These are phyloP conservation scores for Caloenas nicobarica DNA, from an alignment of 2,113 vertebrate species.

Conservation along the genomic window DNA sequence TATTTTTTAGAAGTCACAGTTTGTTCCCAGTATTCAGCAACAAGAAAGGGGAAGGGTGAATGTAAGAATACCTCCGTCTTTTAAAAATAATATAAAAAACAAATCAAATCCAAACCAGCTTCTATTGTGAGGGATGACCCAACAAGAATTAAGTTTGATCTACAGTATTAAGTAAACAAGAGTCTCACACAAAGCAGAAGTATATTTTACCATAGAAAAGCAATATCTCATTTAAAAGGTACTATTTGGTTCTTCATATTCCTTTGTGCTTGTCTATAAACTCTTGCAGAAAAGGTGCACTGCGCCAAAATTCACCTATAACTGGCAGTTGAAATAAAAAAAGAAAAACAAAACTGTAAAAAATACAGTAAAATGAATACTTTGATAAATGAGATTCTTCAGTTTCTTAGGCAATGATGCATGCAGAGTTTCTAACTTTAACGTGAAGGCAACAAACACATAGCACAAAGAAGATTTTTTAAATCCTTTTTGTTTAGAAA, in stretches of 20 bases:
- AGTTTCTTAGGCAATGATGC: slow-evolving; percentile 57
- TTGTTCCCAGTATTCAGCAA: background rate
- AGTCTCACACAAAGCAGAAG: background rate
- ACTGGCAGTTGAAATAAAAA: slow-evolving; percentile 38
- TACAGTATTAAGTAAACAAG: background rate
- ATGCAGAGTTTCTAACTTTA: slow-evolving; percentile 54
- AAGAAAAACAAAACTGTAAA: slow-evolving; percentile 49
- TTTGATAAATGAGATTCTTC: slow-evolving; percentile 54
- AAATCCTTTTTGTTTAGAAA: slow-evolving; percentile 38
- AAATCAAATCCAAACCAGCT: background rate
- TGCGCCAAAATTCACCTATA: slow-evolving; percentile 51
- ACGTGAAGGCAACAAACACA: slow-evolving; percentile 27
- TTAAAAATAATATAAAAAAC: background rate
- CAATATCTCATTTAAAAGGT: slow-evolving; percentile 22
- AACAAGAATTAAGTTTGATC: background rate
- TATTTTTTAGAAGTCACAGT: background rate
- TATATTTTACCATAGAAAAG: slow-evolving; percentile 7
- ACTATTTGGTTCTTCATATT: background rate
- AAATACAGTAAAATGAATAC: slow-evolving; percentile 39
- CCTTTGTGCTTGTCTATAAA: slow-evolving; percentile 13
- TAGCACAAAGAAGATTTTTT: background rate
- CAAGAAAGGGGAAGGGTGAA: background rate
- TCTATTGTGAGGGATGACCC: background rate
- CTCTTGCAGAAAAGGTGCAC: slow-evolving; percentile 34
- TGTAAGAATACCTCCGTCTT: background rate